These are phyloP conservation scores for Nemurella pictetii DNA, from an alignment of 2,888 invertebrate species.

Conservation along the genomic window DNA sequence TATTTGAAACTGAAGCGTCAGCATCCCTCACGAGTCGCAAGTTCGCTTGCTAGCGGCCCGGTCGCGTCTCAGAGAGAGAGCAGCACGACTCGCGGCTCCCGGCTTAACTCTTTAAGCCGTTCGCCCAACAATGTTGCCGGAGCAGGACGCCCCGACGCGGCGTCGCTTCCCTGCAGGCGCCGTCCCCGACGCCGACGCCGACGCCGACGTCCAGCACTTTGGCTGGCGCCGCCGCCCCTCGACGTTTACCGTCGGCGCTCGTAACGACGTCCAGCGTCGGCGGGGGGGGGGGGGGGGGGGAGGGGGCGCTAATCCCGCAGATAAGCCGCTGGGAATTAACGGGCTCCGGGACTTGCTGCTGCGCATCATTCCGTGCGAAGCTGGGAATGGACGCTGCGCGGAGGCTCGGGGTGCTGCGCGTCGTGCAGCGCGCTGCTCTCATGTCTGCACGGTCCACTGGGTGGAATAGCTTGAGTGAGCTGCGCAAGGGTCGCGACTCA, in stretches of 20 bases:
- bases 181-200: neutral
- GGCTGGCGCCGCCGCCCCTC: constrained; percentile 15
- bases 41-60: constrained; percentile 1
- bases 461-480: no score
- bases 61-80: neutral
- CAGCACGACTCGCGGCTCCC: neutral
- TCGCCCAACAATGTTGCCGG: constrained; percentile 8
- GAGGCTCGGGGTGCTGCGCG: no score
- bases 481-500: no score
- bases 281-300: neutral
- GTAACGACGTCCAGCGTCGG: constrained; percentile 7
- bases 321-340: constrained; percentile 36
- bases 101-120: constrained; percentile 28
- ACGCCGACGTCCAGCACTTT: constrained; percentile 8
- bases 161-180: no score
- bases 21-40: neutral
- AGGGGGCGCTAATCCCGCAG: constrained; percentile 33
- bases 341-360: neutral
- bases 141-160: neutral
- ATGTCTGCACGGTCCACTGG: no score
- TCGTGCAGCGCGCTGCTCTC: no score
- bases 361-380: no score
- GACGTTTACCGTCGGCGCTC: neutral
- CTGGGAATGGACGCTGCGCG: no score
- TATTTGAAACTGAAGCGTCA: neutral